Base-by-base conservation (phyloP, 2,888 invertebrate genomes). In the Andrena flavipes region DNA sequence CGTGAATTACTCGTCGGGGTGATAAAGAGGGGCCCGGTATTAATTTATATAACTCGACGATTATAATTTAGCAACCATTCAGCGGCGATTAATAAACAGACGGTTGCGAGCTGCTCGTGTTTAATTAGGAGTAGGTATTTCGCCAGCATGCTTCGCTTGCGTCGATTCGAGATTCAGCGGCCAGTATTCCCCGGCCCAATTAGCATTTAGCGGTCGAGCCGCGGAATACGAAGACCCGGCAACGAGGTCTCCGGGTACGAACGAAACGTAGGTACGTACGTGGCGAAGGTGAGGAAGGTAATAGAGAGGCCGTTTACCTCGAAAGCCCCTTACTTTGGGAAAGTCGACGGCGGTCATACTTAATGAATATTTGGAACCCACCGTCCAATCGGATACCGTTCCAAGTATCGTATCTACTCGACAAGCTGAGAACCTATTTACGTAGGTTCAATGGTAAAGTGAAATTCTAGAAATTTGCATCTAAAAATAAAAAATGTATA, bases 291-390 rank as follows among this genome's bases (percentile, higher is more conserved):
- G 59, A 51, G 73, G 35, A 70, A 59, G 74, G 68, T 16, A 70
- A 74, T 54, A 75, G 74, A 73, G 42, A 72, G 74, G 75, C 71
- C 87, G 75, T 87, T 87, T 87, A 87, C 85, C 85, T 84, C 80
- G 79, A 83, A 87, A 82, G 68, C 49, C 48, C 56, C 69, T 60
- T 76, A 81, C 78, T 84, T 87, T 77, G 60, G 79, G 76, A 87
- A 88, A 87, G 82, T 82, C 79, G 78, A 62, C 48, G 86, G 77
- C 79, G 76, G 70, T 76, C 81, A 64, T 79, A 83, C 76, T 60
- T 78, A 85, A 87, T 79, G 70, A 67, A n/a, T 63, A 59, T 10
- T 48, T 26, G 35, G 56, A 5, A 5, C 5, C 6, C 63, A 42
- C 3, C 64, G 33, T 35, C 42, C 16, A n/a, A 30, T 64, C 26